Evolutionary conservation across 2,797 vertebrate genomes (phyloP).

Genomic region (Enteromius argenteus): DNA sequence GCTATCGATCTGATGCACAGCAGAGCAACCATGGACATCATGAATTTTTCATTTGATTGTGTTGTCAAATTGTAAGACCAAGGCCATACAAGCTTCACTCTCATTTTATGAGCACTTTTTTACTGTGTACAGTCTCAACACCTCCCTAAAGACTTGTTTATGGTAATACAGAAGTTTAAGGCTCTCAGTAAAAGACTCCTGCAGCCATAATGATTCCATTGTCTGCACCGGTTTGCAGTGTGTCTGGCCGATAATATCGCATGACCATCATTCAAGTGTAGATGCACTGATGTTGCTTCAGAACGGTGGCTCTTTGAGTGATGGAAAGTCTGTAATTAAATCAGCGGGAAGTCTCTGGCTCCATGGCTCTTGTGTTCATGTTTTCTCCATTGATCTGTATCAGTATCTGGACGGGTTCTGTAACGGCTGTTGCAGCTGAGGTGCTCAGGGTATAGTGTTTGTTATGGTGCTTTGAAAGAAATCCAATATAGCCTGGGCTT

Average conservation of each 20-base stretch:
- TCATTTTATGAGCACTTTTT: conserved; percentile 62
- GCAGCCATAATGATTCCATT: conserved; percentile 27
- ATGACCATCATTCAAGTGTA: conserved; percentile 48
- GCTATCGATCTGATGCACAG: conserved; percentile 75
- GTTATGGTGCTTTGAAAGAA: background rate
- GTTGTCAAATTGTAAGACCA: conserved; percentile 65
- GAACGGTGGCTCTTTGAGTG: conserved; percentile 66
- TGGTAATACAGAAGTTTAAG: conserved; percentile 47
- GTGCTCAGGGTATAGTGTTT: conserved; percentile 23
- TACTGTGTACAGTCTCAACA: conserved; percentile 43
- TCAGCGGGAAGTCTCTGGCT: conserved; percentile 75
- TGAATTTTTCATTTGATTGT: conserved; percentile 78
- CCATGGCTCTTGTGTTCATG: conserved; percentile 67
- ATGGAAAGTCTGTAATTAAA: conserved; percentile 74
- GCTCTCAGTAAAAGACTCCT: conserved; percentile 31
- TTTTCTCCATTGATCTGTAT: conserved; percentile 75
- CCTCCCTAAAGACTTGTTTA: conserved; percentile 56
- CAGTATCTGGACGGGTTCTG: conserved; percentile 61
- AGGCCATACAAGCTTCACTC: conserved; percentile 52
- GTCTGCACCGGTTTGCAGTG: conserved; percentile 17
- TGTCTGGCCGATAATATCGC: conserved; percentile 41
- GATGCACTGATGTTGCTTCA: conserved; percentile 44
- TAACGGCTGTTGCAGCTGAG: conserved; percentile 33
- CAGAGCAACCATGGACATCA: conserved; percentile 57
- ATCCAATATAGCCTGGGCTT: background rate